Percentiles rank a stretch among this genome's conserved stretches.
Evolutionary conservation across 2,888 invertebrate species (phyloP).

Genomic region (Perizoma flavofasciatum): DNA sequence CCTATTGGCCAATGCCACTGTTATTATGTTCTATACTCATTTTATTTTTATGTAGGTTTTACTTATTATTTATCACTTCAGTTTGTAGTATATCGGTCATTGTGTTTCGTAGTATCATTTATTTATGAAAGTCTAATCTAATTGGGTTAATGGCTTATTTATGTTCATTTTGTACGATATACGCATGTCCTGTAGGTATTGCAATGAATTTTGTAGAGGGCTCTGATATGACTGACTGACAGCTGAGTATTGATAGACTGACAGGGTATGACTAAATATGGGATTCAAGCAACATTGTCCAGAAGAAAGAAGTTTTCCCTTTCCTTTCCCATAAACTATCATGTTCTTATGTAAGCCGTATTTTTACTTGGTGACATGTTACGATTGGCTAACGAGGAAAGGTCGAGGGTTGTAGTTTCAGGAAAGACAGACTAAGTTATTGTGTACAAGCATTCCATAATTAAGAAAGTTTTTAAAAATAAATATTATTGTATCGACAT

Average conservation of each 20-base stretch:
- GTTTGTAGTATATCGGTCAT: not conserved
- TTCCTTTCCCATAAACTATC: not conserved
- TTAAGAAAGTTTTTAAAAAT: too few species aligned
- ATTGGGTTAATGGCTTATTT: slow-evolving; percentile 44
- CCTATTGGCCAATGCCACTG: too few species aligned
- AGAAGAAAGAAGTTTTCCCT: not conserved
- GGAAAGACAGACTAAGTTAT: too few species aligned
- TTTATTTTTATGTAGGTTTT: not conserved
- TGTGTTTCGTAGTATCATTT: slow-evolving; percentile 6
- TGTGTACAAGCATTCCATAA: too few species aligned
- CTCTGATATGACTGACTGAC: not conserved
- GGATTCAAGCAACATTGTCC: not conserved
- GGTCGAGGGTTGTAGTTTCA: too few species aligned
- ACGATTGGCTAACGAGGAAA: too few species aligned
- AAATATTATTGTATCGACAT: too few species aligned
- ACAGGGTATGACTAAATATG: not conserved
- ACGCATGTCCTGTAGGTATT: slow-evolving; percentile 8
- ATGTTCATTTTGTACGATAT: slow-evolving; percentile 32
- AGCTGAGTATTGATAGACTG: not conserved
- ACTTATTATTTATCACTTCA: not conserved
- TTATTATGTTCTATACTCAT: too few species aligned
- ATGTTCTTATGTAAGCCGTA: too few species aligned
- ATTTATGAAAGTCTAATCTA: slow-evolving; percentile 36
- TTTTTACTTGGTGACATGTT: too few species aligned
- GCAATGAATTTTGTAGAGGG: slow-evolving; percentile 6